phyloP scores from a whole-genome alignment of 2,113 vertebrate genomes.

The Rhynchopsitta pachyrhyncha region DNA sequence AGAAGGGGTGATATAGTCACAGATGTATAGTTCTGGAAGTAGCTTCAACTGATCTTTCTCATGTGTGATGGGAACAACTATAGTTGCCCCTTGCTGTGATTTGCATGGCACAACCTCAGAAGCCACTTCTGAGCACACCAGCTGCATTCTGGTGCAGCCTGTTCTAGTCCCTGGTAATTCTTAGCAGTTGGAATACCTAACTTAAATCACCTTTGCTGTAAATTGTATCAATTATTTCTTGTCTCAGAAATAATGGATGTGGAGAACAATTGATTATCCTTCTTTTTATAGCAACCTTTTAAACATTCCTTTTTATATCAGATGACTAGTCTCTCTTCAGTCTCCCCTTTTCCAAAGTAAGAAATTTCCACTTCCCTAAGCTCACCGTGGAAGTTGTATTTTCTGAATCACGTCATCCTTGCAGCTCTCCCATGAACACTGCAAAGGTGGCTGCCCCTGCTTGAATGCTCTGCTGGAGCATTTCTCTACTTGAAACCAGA shows the following conservation, averaged over 20 bases:
- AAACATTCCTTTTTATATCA: slow-evolving; percentile 13
- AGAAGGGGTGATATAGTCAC: neutral
- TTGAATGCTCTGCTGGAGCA: neutral
- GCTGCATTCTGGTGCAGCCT: neutral
- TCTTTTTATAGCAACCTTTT: slow-evolving; percentile 56
- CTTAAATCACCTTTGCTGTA: slow-evolving; percentile 21
- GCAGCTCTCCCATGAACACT: neutral
- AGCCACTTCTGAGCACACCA: neutral
- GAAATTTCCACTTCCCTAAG: slow-evolving; percentile 2
- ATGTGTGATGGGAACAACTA: neutral
- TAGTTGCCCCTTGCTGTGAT: neutral
- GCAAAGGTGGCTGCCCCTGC: neutral
- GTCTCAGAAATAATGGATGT: slow-evolving; percentile 34
- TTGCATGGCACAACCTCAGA: neutral
- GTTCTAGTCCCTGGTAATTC: neutral
- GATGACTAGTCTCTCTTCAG: neutral
- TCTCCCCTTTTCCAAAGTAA: neutral
- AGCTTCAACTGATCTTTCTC: neutral
- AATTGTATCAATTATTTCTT: slow-evolving; percentile 47
- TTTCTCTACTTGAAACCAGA: neutral
- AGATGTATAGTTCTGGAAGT: neutral
- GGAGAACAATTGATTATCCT: slow-evolving; percentile 38
- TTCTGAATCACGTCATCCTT: neutral
- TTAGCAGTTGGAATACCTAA: neutral
- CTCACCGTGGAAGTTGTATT: fast-evolving